Base-by-base conservation (phyloP, 1,140 invertebrate genomes). In the Heliconius hermathena region DNA sequence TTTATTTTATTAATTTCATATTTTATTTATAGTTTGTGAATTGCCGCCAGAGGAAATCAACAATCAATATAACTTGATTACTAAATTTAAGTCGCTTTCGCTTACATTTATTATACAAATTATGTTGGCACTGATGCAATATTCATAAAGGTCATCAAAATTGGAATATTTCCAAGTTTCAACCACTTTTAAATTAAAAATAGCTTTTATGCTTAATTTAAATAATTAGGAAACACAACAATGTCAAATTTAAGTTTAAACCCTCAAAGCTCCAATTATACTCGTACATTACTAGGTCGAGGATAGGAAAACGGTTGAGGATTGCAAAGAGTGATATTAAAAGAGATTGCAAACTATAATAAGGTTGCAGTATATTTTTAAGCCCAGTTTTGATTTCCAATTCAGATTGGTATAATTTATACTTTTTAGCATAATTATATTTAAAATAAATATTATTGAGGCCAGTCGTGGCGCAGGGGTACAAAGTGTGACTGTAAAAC, bases 311-410 rank as follows among this genome's bases (percentile, higher is more conserved):
- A 22, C 26, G 11, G 11, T 26, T 26, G 60, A 66, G 60, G 60
- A 66, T 66, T 26, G 22, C 22, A 66, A 26, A 66, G 60, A 11
- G 26, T 26, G 22, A 66, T 9, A 66, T 66, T 66, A 66, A 66
- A 9, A 66, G n/a, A 66, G 60, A 66, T 66, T 66, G 60, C 29
- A 66, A 66, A 66, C 11, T 29, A 66, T 66, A 66, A 66, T 66
- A 66, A 66, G 26, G 22, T 66, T 66, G 2, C n/a, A 26, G 60
- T 9, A 16, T 66, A 66, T 11, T 16, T 29, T 26, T 5, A 26
- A 66, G 29, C 22, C 9, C 22, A 29, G 60, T 29, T 66, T 9
- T 66, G 8, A 26, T 29, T 11, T 66, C 9, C 11, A 66, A 66
- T 26, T 66, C 2, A 22, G n/a, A 60, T 66, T 6, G 18, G 16